These are phyloP conservation scores for Myxocyprinus asiaticus DNA, from an alignment of 2,113 vertebrate species.

Conservation along the genomic window DNA sequence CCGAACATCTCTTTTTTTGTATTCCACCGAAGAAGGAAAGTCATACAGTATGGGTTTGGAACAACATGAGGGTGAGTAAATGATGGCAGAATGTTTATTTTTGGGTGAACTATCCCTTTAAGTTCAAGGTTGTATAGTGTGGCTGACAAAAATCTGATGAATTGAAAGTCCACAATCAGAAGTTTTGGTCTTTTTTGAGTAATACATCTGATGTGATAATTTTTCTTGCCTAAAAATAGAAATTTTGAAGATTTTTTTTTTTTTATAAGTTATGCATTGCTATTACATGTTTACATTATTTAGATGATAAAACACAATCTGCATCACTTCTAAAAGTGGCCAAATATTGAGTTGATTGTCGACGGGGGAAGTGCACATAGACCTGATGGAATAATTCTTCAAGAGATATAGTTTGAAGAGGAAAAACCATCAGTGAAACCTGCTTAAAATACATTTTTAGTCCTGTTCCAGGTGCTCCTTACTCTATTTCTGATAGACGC, in stretches of 20 bases:
- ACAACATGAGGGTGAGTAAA: too few species aligned
- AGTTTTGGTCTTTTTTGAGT: background rate
- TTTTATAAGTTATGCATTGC: background rate
- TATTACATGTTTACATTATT: slow-evolving; percentile 4
- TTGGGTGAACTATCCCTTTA: too few species aligned
- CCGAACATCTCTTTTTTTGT: too few species aligned
- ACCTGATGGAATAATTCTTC: background rate
- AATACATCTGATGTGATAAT: background rate
- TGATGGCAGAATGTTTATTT: too few species aligned
- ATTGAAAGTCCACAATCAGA: background rate
- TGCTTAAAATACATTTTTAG: background rate
- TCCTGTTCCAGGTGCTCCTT: background rate
- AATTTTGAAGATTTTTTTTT: background rate
- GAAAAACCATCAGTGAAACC: background rate
- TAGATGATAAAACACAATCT: slow-evolving; percentile 13
- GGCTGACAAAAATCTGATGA: background rate
- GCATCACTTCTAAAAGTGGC: slow-evolving; percentile 3
- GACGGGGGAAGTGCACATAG: background rate
- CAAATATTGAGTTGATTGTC: slow-evolving; percentile 25
- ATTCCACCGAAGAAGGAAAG: too few species aligned
- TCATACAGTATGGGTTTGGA: too few species aligned
- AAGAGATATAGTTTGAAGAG: background rate
- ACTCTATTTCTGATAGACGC: background rate
- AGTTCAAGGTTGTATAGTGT: background rate
- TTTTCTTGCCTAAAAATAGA: slow-evolving; percentile 6